Percentiles rank a stretch among this genome's conserved stretches.
Conservation (phyloP, 2,888 invertebrate genomes). For the Leptopilina drosophilae region DNA sequence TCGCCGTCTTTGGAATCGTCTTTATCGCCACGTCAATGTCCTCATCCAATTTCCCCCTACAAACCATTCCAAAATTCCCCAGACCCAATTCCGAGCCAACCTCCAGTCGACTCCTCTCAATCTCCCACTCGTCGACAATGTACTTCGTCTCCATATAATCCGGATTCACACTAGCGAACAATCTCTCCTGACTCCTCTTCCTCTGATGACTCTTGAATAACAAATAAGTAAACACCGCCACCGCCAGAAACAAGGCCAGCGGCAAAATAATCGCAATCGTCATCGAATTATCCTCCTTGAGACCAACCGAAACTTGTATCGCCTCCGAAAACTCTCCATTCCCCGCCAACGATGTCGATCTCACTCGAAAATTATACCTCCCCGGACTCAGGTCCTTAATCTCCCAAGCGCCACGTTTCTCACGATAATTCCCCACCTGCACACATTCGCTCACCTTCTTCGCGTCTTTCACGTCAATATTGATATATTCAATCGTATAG, state of each 20-base stretch:
- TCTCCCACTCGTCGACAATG: conserved; percentile 86
- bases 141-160: conserved; percentile 81
- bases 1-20: conserved; percentile 93
- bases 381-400: conserved; percentile 78
- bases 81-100: conserved; percentile 91
- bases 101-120: conserved; percentile 80
- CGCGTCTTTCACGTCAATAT: conserved; percentile 71
- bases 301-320: conserved; percentile 61
- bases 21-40: conserved; percentile 96
- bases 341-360: conserved; percentile 82
- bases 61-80: conserved; percentile 97
- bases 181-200: conserved; percentile 72
- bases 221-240: conserved; percentile 60
- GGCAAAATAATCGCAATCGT: conserved; percentile 55
- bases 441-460: conserved; percentile 78
- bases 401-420: conserved; percentile 62
- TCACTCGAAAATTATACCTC: conserved; percentile 80
- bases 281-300: conserved; percentile 54
- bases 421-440: conserved; percentile 69
- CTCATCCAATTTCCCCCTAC: conserved; percentile 86
- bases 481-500: conserved; percentile 80
- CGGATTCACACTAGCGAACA: conserved; percentile 82
- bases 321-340: conserved; percentile 73
- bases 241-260: conserved; percentile 56
- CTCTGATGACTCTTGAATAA: conserved; percentile 68